Evolutionary conservation across 2,888 invertebrate genomes (phyloP).

Genomic region (Drosophila ezoana): DNA sequence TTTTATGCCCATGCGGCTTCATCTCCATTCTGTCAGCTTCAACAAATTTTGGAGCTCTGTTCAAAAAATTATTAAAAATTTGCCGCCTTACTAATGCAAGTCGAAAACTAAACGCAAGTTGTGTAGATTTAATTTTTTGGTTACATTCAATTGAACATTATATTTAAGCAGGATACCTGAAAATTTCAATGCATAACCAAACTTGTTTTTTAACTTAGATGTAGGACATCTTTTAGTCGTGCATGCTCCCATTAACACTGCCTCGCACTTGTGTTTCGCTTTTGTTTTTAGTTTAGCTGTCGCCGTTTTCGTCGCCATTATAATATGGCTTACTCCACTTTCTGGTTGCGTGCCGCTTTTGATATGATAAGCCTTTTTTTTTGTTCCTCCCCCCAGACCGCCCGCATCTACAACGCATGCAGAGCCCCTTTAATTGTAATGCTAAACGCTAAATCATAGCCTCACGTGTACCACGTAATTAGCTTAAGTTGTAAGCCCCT

Average conservation of each 20-base stretch:
- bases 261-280: constrained; percentile 9
- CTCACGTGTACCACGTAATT: constrained; percentile 78
- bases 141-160: no score
- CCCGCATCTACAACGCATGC: neutral
- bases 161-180: no score
- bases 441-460: constrained; percentile 78
- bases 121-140: no score
- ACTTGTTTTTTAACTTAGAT: neutral
- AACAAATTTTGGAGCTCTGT: no score
- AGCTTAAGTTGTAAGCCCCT: constrained; percentile 76
- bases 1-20: no score
- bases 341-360: constrained; percentile 64
- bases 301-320: constrained; percentile 61
- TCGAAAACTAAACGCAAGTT: no score
- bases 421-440: constrained; percentile 68
- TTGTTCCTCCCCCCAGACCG: neutral
- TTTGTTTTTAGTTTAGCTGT: constrained; percentile 52
- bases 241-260: neutral
- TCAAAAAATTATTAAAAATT: no score
- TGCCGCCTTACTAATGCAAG: no score
- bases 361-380: constrained; percentile 69
- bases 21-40: no score
- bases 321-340: constrained; percentile 57
- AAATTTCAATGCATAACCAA: no score
- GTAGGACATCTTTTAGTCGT: constrained; percentile 15